Conservation (phyloP, 2,797 vertebrate species). For the Sarcophilus harrisii region DNA sequence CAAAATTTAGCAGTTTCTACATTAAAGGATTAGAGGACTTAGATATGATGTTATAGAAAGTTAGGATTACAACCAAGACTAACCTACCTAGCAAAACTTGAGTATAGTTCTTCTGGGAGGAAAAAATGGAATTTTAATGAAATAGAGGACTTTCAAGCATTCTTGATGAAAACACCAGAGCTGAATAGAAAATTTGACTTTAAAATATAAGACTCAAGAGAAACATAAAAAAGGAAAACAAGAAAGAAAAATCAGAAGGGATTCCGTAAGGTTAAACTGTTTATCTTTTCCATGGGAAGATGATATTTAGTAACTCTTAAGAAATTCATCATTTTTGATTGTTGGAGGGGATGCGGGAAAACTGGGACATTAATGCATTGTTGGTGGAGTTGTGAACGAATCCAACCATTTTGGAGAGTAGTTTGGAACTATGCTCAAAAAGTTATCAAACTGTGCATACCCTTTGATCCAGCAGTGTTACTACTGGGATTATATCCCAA, state of each 20-base stretch:
- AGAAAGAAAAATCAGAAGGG: background rate
- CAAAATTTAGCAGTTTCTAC: background rate
- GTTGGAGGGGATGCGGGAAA: too few species aligned
- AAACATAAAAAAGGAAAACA: background rate
- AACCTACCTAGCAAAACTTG: background rate
- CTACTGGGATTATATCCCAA: too few species aligned
- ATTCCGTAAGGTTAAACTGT: background rate
- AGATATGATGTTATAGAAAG: background rate
- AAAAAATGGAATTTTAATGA: background rate
- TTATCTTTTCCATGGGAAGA: background rate
- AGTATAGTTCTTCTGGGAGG: background rate
- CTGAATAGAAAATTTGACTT: background rate
- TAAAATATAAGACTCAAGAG: background rate
- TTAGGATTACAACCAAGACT: background rate
- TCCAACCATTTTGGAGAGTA: too few species aligned
- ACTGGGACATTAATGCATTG: too few species aligned
- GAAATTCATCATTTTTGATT: background rate
- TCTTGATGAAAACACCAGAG: background rate
- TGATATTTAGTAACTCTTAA: background rate
- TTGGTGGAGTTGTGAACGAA: too few species aligned
- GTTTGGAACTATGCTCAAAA: too few species aligned
- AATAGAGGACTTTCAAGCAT: background rate
- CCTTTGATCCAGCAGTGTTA: too few species aligned
- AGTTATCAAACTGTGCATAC: too few species aligned
- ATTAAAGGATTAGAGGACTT: background rate